Percentiles rank a stretch among this genome's conserved stretches.
Evolutionary conservation across 2,888 invertebrate genomes (phyloP).

Genomic region (Sepiola atlantica): DNA sequence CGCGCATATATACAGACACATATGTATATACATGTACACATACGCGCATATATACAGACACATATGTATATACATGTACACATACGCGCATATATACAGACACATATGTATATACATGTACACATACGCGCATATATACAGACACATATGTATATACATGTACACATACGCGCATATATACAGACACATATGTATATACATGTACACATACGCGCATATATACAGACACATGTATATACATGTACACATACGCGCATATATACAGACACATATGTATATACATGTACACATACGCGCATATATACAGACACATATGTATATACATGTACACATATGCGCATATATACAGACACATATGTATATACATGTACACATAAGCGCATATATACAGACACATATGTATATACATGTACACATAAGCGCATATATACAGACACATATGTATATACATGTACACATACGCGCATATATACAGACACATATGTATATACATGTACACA

Average conservation of each 20-base stretch:
- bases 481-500: neutral
- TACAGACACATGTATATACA: no score
- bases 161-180: neutral
- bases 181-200: neutral
- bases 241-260: no score
- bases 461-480: neutral
- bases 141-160: neutral
- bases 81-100: no score
- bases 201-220: neutral
- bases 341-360: neutral
- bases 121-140: neutral
- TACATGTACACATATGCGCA: neutral
- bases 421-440: neutral
- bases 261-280: neutral
- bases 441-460: neutral
- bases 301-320: conserved; percentile 20
- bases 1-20: no score
- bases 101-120: neutral
- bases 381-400: neutral
- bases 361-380: neutral
- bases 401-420: neutral
- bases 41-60: no score
- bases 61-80: no score
- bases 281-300: neutral
- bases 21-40: no score